Evolutionary conservation across 2,888 invertebrate genomes (phyloP).

Genomic region (Julus scanicus): DNA sequence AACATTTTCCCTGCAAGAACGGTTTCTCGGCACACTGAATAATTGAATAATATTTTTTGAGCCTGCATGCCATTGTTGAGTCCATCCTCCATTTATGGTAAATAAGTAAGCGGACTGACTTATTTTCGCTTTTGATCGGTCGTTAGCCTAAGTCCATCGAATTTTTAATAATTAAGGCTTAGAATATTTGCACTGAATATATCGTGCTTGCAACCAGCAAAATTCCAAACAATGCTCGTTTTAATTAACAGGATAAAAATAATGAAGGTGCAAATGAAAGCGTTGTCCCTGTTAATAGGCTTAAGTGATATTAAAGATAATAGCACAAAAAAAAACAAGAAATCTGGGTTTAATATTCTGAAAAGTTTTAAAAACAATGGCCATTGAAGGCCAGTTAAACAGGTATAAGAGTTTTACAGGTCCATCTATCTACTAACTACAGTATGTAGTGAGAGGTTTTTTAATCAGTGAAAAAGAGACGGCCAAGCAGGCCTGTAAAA

Average conservation of each 20-base stretch:
- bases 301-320: neutral
- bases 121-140: neutral
- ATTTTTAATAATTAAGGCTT: constrained; percentile 5
- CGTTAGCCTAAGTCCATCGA: neutral
- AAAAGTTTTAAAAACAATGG: neutral
- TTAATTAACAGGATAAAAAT: constrained; percentile 12
- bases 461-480: neutral
- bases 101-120: neutral
- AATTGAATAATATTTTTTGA: neutral
- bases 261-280: constrained; percentile 9
- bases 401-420: neutral
- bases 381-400: neutral
- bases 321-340: neutral
- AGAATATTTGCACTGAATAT: neutral
- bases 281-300: constrained; percentile 3
- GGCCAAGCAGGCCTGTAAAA: neutral
- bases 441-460: neutral
- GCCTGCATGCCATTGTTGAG: neutral
- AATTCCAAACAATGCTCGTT: neutral
- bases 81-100: neutral
- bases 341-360: neutral
- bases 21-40: neutral
- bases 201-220: neutral
- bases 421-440: neutral
- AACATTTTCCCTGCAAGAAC: neutral